Base-by-base conservation (phyloP, 2,797 vertebrate species). In the Anolis apletophallus region DNA sequence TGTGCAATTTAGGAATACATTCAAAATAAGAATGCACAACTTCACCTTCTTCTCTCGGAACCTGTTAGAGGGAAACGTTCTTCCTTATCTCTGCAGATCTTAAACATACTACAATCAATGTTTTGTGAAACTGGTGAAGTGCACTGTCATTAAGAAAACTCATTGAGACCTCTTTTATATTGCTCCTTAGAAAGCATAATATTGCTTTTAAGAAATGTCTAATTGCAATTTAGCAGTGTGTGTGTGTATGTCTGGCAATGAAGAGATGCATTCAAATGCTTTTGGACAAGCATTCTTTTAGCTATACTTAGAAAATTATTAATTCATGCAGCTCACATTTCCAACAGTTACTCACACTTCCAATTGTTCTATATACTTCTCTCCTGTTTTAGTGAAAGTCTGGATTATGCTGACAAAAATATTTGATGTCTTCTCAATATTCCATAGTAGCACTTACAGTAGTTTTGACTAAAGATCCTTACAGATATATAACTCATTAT, bases 81-180 rank as follows among this genome's bases (percentile, higher is more conserved):
- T 83, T 40, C 55, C 9, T 11, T 46, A 88, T 50, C 34, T 88
- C 76, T 80, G 7, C 12, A 26, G 26, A 73, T 77, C 75, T 72
- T 72, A 29, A 82, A 2, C 13, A 61, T 83, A 32, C 26, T 90
- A 73, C 52, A 59, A 64, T 59, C 40, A 57, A 59, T 14, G 80
- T 32, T 5, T 1, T 83, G 50, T 16, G 59, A 87, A 85, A 32
- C 79, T 88, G 59, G 77, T 86, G 80, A 55, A 68, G 87, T 46
- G 80, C 61, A 16, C 76, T 83, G 72, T 17, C 19, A 46, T 19
- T 77, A 82, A 78, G 90, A 69, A 81, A 81, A 71, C 23, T 81
- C 12, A 59, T 73, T 59, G 68, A 11, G 36, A 81, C 9, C 3
- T 17, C 13, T 73, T 57, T 23, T 69, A 54, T 76, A n/a, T 29